These are phyloP conservation scores for Dynastes tityus DNA, from an alignment of 2,888 invertebrate species.

Conservation along the genomic window DNA sequence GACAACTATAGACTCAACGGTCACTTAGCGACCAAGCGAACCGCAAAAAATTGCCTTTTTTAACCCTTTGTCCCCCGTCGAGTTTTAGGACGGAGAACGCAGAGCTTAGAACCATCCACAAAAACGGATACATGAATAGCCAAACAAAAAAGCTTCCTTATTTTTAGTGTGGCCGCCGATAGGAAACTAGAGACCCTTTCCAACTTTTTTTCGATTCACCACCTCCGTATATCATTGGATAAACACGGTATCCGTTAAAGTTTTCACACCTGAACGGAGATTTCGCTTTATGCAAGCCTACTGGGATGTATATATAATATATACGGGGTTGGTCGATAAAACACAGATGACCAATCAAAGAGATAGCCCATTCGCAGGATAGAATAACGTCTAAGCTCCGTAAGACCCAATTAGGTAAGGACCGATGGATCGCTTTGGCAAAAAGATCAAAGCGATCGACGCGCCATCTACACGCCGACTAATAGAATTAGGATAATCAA, in stretches of 20 bases:
- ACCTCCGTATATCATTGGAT: neutral
- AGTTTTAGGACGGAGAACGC: neutral
- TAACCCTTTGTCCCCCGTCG: neutral
- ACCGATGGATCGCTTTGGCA: neutral
- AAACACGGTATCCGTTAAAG: slow-evolving; percentile 3
- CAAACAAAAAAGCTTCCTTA: slow-evolving; percentile 1
- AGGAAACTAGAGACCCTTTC: neutral
- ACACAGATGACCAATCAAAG: slow-evolving; percentile 11
- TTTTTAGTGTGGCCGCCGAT: neutral
- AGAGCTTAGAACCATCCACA: too few relatives aligned
- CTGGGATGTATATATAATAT: neutral
- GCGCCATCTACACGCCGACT: slow-evolving; percentile 5
- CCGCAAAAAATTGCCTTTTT: slow-evolving; percentile 1
- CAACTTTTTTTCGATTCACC: slow-evolving; percentile 4
- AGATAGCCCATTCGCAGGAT: neutral
- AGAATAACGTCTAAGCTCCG: neutral
- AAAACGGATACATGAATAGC: neutral
- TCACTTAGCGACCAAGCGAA: slow-evolving; percentile 23
- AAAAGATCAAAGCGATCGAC: slow-evolving; percentile 6
- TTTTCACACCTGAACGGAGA: slow-evolving; percentile 4
- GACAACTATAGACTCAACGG: slow-evolving; percentile 19
- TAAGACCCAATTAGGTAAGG: slow-evolving; percentile 21
- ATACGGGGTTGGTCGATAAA: slow-evolving; percentile 1
- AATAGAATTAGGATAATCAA: slow-evolving; percentile 15
- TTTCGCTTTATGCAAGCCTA: neutral